phyloP scores from a whole-genome alignment of 2,797 vertebrate species.

The Sebastes variabilis region DNA sequence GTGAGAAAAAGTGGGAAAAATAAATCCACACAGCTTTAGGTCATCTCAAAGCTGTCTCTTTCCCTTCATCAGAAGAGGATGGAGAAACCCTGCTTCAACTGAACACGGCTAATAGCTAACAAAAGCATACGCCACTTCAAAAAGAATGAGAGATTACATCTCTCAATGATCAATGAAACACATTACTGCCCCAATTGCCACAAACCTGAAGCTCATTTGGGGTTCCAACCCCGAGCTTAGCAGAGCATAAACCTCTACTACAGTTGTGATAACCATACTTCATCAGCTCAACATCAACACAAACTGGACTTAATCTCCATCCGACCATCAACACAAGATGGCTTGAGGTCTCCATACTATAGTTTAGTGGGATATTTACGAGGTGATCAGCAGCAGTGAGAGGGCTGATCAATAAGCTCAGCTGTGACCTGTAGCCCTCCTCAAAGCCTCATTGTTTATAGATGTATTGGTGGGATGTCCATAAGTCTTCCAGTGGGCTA shows the following conservation, averaged over 20 bases:
- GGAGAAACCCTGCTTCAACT: no score
- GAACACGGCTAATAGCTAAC: no score
- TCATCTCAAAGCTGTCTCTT: neutral
- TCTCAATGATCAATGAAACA: conserved; percentile 22
- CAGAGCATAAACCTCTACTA: neutral
- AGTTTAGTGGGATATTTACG: conserved; percentile 31
- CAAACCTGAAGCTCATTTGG: neutral
- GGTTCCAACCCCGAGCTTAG: neutral
- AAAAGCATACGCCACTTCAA: no score
- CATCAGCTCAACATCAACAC: neutral
- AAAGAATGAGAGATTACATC: no score
- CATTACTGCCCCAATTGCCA: neutral
- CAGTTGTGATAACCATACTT: neutral
- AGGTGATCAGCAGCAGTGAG: conserved; percentile 33
- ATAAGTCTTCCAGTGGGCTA: conserved; percentile 39
- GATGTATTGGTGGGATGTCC: conserved; percentile 38
- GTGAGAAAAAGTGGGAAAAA: no score
- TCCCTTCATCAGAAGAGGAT: neutral
- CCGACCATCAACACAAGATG: conserved; percentile 2
- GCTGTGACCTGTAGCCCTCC: conserved; percentile 25
- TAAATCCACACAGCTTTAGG: neutral
- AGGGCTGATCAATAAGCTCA: conserved; percentile 30
- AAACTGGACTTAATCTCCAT: conserved; percentile 14
- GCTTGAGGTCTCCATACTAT: neutral
- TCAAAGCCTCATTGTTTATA: conserved; percentile 37